Conservation (phyloP, 1,140 invertebrate genomes). For the Probaryconus sp. region DNA sequence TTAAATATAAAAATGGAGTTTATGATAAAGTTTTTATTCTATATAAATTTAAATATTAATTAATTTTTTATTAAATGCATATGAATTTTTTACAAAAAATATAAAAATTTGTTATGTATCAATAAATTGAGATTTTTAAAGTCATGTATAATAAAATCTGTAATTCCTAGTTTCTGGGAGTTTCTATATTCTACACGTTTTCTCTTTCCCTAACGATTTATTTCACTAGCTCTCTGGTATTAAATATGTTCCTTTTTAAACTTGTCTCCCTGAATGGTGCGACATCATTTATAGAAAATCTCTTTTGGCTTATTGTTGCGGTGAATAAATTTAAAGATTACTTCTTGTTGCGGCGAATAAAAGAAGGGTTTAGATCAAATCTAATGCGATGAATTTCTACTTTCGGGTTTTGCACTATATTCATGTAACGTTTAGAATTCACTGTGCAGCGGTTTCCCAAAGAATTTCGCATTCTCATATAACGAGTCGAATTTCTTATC, state of each 20-base stretch:
- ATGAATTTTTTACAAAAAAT: not conserved
- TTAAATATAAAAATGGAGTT: too few species aligned
- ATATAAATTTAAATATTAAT: not conserved
- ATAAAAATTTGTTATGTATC: too few species aligned
- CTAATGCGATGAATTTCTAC: constrained; percentile 25
- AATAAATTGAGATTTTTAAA: constrained; percentile 13
- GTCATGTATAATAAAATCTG: constrained; percentile 2
- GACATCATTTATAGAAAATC: constrained; percentile 8
- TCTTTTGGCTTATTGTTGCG: constrained; percentile 23
- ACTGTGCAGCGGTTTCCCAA: constrained; percentile 5
- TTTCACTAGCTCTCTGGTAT: too few species aligned
- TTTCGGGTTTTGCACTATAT: constrained; percentile 17
- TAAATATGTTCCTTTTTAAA: constrained; percentile 18
- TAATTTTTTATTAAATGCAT: not conserved
- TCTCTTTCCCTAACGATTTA: too few species aligned
- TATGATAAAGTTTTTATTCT: too few species aligned
- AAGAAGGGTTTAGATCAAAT: constrained; percentile 23
- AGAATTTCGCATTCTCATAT: constrained; percentile 21
- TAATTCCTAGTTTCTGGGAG: constrained; percentile 2
- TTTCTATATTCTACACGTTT: constrained; percentile 2
- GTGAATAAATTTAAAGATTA: constrained; percentile 26
- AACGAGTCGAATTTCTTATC: constrained; percentile 10
- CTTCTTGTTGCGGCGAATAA: constrained; percentile 12
- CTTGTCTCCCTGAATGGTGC: not conserved
- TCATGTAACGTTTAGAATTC: constrained; percentile 25